These are phyloP conservation scores for Apamea anceps DNA, from an alignment of 2,888 invertebrate genomes.

Conservation along the genomic window DNA sequence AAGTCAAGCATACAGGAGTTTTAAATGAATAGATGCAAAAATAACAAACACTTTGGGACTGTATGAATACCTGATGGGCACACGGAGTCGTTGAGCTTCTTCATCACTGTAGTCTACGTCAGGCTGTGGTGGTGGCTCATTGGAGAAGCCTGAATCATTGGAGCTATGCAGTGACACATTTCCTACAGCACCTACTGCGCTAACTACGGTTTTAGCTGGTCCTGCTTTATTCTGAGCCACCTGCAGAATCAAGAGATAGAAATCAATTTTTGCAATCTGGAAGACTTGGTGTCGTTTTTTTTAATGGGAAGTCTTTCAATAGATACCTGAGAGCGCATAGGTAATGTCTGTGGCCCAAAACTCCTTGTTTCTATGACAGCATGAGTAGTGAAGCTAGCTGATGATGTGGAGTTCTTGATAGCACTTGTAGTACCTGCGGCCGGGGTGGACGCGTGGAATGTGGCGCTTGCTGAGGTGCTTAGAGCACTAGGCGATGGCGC, in stretches of 20 bases:
- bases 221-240: slow-evolving; percentile 86
- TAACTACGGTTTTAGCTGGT: slow-evolving; percentile 86
- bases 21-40: slow-evolving; percentile 24
- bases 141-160: slow-evolving; percentile 97
- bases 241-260: slow-evolving; percentile 67
- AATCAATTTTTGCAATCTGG: background rate
- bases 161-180: slow-evolving; percentile 96
- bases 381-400: slow-evolving; percentile 90
- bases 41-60: background rate
- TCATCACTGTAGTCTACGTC: slow-evolving; percentile 98
- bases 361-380: slow-evolving; percentile 87
- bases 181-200: slow-evolving; percentile 90
- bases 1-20: slow-evolving; percentile 68
- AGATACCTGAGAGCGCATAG: slow-evolving; percentile 86
- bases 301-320: background rate
- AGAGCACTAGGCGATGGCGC: slow-evolving; percentile 92
- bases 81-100: slow-evolving; percentile 92
- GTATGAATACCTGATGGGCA: slow-evolving; percentile 91
- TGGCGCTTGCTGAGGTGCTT: slow-evolving; percentile 92
- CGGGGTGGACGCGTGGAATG: slow-evolving; percentile 87
- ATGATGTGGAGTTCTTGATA: slow-evolving; percentile 90
- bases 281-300: background rate
- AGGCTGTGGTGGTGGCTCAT: slow-evolving; percentile 96
- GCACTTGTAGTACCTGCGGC: slow-evolving; percentile 80
- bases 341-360: slow-evolving; percentile 88